phyloP scores from a whole-genome alignment of 1,140 invertebrate species.

The Nephila pilipes region DNA sequence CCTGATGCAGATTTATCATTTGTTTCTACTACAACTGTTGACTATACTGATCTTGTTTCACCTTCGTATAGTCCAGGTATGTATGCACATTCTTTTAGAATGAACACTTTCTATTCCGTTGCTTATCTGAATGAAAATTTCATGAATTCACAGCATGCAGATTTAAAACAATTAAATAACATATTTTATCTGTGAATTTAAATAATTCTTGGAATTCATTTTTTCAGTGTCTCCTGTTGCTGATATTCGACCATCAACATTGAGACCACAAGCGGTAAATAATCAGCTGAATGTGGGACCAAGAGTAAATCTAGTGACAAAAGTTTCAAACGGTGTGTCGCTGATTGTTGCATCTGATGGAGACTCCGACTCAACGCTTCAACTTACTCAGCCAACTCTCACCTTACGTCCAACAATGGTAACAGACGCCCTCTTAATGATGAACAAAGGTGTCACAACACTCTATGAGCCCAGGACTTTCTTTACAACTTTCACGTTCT shows the following conservation, averaged over 20 bases:
- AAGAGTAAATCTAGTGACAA: slow-evolving; percentile 72
- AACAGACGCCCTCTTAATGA: slow-evolving; percentile 78
- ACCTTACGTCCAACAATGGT: slow-evolving; percentile 78
- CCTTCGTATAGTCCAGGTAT: slow-evolving; percentile 14
- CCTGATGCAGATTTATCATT: slow-evolving; percentile 72
- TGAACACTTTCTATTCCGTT: neutral
- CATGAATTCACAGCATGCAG: neutral
- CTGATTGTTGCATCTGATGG: slow-evolving; percentile 77
- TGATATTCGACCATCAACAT: neutral
- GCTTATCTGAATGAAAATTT: neutral
- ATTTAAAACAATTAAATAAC: too few relatives aligned
- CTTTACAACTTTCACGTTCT: slow-evolving; percentile 85
- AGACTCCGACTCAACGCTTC: slow-evolving; percentile 1
- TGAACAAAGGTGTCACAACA: slow-evolving; percentile 71
- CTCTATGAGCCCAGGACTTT: slow-evolving; percentile 78
- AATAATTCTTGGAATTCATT: neutral
- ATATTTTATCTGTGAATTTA: neutral
- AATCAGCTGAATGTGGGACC: slow-evolving; percentile 62
- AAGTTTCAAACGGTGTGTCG: slow-evolving; percentile 78
- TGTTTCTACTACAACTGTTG: slow-evolving; percentile 61
- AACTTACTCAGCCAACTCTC: slow-evolving; percentile 53
- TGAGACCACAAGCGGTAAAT: slow-evolving; percentile 52
- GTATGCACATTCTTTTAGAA: neutral
- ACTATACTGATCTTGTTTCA: slow-evolving; percentile 13
- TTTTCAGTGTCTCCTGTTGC: slow-evolving; percentile 32